phyloP scores from a whole-genome alignment of 1,140 invertebrate species.

The silkworm (Bombyx mori) region ASM3026992v2 NC_085111.1:6802501-6803000 shows the following conservation, averaged over 20 bases:
- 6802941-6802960: constrained; percentile 49
- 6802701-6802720: too few species aligned
- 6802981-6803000: constrained; percentile 65
- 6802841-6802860: constrained; percentile 2
- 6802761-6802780: too few species aligned
- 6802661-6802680: constrained; percentile 8
- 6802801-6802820: too few species aligned
- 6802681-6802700: constrained; percentile 1
- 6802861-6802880: constrained; percentile 35
- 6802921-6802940: constrained; percentile 57
- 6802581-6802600: constrained; percentile 45
- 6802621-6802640: constrained; percentile 16
- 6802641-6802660: constrained; percentile 11
- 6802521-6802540: constrained; percentile 35
- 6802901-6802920: constrained; percentile 59
- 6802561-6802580: constrained; percentile 45
- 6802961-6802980: constrained; percentile 63
- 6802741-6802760: too few species aligned
- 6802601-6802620: constrained; percentile 33
- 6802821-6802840: too few species aligned
- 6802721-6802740: too few species aligned
- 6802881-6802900: constrained; percentile 51
- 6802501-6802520: constrained; percentile 40
- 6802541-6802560: constrained; percentile 39
- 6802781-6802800: too few species aligned